A percentile compares a stretch with the other conserved stretches of the same genome.
Conservation (phyloP, 2,888 invertebrate species). For the Spicauda simplicius region DNA sequence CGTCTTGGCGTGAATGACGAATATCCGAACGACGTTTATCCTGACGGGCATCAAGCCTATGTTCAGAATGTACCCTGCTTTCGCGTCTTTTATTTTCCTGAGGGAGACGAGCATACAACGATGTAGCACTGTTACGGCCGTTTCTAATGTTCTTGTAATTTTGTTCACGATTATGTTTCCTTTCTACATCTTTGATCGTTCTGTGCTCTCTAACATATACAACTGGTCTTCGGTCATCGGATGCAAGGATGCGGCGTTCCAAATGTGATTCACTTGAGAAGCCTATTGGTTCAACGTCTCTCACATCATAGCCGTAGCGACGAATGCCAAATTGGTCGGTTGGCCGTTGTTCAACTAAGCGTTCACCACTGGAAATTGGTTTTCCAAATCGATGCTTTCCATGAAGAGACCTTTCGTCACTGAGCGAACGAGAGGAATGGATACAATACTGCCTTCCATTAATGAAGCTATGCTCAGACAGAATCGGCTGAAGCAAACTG, state of each 20-base stretch:
- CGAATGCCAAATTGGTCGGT: background rate
- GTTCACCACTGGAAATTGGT: background rate
- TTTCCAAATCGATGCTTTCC: conserved; percentile 9
- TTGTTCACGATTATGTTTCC: background rate
- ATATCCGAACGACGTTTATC: background rate
- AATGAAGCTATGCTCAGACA: conserved; percentile 66
- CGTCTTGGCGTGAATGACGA: background rate
- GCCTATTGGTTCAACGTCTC: conserved; percentile 6
- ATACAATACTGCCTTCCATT: conserved; percentile 72
- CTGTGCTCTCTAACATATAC: background rate
- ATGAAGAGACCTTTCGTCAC: conserved; percentile 41
- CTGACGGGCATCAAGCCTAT: background rate
- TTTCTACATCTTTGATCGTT: conserved; percentile 6
- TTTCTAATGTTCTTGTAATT: background rate
- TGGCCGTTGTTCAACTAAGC: background rate
- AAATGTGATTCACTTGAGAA: conserved; percentile 6
- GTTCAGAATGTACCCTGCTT: background rate
- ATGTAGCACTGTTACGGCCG: background rate
- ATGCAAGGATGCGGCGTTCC: background rate
- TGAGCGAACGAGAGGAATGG: conserved; percentile 48
- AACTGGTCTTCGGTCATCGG: background rate
- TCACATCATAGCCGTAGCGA: background rate
- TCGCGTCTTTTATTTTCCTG: background rate
- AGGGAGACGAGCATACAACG: background rate
- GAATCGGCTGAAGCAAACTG: conserved; percentile 68